Conservation (phyloP, 2,797 vertebrate species). For the Arrhamphus sclerolepis region DNA sequence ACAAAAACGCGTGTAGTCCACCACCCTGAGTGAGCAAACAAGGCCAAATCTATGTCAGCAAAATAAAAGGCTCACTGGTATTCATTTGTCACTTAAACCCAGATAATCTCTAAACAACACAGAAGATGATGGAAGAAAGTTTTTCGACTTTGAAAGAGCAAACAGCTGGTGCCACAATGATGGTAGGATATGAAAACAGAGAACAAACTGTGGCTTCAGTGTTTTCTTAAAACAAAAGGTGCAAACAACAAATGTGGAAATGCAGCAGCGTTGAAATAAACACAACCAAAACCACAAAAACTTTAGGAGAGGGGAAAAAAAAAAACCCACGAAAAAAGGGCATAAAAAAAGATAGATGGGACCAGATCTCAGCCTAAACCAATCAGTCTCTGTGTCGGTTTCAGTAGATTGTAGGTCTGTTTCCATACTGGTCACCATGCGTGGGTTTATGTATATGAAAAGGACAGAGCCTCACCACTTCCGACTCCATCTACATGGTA, state of each 20-base stretch:
- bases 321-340: conserved; percentile 36
- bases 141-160: conserved; percentile 21
- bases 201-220: conserved; percentile 39
- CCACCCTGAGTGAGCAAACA: conserved; percentile 49
- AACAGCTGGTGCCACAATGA: conserved; percentile 32
- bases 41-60: conserved; percentile 37
- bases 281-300: conserved; percentile 56
- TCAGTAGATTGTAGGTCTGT: conserved; percentile 68
- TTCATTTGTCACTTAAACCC: conserved; percentile 25
- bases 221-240: conserved; percentile 59
- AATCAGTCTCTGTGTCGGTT: conserved; percentile 60
- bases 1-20: conserved; percentile 44
- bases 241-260: conserved; percentile 44
- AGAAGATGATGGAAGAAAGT: conserved; percentile 11
- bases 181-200: conserved; percentile 27
- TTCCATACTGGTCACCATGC: conserved; percentile 59
- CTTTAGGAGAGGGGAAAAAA: conserved; percentile 18
- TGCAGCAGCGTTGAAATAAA: conserved; percentile 53
- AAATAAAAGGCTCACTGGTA: conserved; percentile 31
- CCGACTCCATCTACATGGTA: conserved; percentile 44
- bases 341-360: conserved; percentile 39
- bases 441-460: conserved; percentile 58
- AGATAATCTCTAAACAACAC: conserved; percentile 49
- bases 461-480: conserved; percentile 60
- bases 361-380: conserved; percentile 51